Evolutionary conservation across 2,797 vertebrate species (phyloP), one percentile per base, ranked within the genome.

Genomic region (Sebastes nivosus): DNA sequence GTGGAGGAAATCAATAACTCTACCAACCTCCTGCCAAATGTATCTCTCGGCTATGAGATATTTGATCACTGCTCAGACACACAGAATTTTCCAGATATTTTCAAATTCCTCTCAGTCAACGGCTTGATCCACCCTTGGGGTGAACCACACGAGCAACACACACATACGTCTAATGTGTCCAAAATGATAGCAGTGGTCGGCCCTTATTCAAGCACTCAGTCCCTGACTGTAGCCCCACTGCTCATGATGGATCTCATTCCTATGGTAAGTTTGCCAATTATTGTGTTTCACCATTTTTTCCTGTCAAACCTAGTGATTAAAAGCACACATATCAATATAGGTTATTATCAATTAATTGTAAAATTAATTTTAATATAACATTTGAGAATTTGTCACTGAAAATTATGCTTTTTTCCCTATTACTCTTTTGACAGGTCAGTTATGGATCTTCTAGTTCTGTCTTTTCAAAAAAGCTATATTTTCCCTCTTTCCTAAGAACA

Each of bases 1-100:
- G 85, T 97, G 6, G 94, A 96, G 29, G 93, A 97, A 85, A 95
- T 97, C 77, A 97, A 97, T 82, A 97, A 96, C 61, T 95, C 87
- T 2, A 95, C 88, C 20, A 4, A 14, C 14, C 91, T 97, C 10
- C 92, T 97, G 58, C 96, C 97, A 0, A 93, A 95, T 0, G 63
- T 97, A 20, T 92, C 65, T 24, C 89, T 97, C 4, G 97, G 97
- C 61, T 97, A 97, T n/a, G 90, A 96, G 65, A 92, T 97, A 25
- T 95, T 96, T 78, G 97, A 97, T 54, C 76, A 93, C 67, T 97
- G 97, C 85, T 95, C 95, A 6, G 36, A 89, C 2, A 46, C 10
- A 2, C 34, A 79, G 6, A 94, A 72, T 74, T 93, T 95, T 22
- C 86, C 91, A 6, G 81, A 75, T 2, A 52, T 93, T 24, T 88